Base-by-base conservation (phyloP, 2,797 vertebrate genomes). In the Micropoecilia bifurca region DNA sequence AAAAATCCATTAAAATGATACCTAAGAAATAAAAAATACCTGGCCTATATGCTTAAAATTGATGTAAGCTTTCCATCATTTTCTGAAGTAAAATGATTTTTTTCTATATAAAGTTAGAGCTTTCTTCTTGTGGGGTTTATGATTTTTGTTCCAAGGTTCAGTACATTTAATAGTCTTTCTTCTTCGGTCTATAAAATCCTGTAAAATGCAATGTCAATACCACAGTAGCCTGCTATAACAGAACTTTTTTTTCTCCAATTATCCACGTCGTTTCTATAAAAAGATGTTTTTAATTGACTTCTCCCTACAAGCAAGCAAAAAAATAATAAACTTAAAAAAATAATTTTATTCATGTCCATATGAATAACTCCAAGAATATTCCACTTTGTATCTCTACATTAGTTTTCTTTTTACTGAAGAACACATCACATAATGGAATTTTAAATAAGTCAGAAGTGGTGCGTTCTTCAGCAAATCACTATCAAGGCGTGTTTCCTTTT, bases 401-500 rank as follows among this genome's bases (percentile, higher is more conserved):
- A 71, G 73, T 46, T 78, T 45, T 74, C 9, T 33, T 74, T 81
- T 83, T 68, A 80, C 61, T 33, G 59, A 47, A 66, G 80, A 73
- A 78, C 53, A 74, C 75, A 45, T 74, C 57, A 25, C 63, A 75
- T 85, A 82, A 89, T 88, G 63, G 71, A 80, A 61, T 87, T 75
- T 74, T 59, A 53, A 53, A 77, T 59, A 43, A 66, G 53, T 78
- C 33, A 22, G 28, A 20, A 81, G 66, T 43, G 6, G 43, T 48
- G 71, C 46, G 73, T 46, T 89, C 80, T 79, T 77, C 84, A 85
- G 82, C 86, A 90, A 89, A 90, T 92, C 86, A 75, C 84, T 83
- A 90, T 91, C 81, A 75, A 83, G 84, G 68, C 88, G 57, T 83
- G 85, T 92, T 93, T 93, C 83, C 82, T 80, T 88, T 88, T 89